A percentile compares a stretch with the other conserved stretches of the same genome.
Conservation (phyloP, 2,797 vertebrate genomes). For the Falco concolor region DNA sequence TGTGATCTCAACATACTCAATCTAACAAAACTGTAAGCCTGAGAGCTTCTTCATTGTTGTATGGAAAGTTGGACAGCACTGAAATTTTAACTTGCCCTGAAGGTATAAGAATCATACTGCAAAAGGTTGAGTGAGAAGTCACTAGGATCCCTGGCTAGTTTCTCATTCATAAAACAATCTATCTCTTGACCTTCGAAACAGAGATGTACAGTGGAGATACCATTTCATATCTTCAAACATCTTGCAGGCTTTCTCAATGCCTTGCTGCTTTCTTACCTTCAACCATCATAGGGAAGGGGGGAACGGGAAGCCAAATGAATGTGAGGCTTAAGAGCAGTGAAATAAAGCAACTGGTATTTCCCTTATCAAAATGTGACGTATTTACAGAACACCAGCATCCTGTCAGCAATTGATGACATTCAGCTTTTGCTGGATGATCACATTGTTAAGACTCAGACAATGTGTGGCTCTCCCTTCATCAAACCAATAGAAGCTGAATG, state of each 20-base stretch:
- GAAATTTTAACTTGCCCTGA: background rate
- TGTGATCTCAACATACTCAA: background rate
- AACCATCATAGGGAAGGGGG: background rate
- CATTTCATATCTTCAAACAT: background rate
- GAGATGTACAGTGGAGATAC: background rate
- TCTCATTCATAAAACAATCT: background rate
- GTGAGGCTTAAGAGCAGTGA: background rate
- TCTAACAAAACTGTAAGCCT: background rate
- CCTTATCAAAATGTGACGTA: background rate
- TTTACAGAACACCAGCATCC: conserved; percentile 81
- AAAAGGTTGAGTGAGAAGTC: background rate
- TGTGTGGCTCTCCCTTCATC: conserved; percentile 88
- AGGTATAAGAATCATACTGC: background rate
- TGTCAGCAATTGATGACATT: conserved; percentile 88
- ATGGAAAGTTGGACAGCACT: background rate
- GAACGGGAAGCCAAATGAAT: background rate
- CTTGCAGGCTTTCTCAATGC: background rate
- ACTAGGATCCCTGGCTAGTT: background rate
- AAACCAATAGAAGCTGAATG: conserved; percentile 86
- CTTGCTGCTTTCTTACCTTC: background rate
- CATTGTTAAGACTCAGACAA: conserved; percentile 89
- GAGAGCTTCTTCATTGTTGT: background rate
- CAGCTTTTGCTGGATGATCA: conserved; percentile 90
- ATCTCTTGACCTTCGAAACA: background rate
- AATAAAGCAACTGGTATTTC: background rate